Base-by-base conservation (phyloP, 1,140 invertebrate species). In the Spodoptera frugiperda region DNA sequence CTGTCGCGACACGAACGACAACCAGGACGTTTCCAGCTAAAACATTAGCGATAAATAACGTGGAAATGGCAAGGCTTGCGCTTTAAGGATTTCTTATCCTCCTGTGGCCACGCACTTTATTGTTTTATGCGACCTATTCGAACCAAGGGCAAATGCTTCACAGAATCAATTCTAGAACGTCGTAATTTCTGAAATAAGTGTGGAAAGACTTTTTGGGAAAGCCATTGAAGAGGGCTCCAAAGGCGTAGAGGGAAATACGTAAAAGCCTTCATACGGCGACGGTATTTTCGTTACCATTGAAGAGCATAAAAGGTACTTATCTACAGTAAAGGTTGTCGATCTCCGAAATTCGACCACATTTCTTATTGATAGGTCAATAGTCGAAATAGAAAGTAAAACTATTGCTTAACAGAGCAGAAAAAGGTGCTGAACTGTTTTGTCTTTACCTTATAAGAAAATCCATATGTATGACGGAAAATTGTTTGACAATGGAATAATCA, bases 41-140 rank as follows among this genome's bases (percentile, higher is more conserved):
- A 61, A 61, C 46, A 74, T 74, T 59, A 61, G 55, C 46, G 19
- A 74, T 74, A 74, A 74, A 74, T 74, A 61, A 74, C 57, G 9
- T 30, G 55, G 44, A 51, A 61, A 74, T 44, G 39, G 21, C 55
- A n/a, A 61, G 33, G 44, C 55, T n/a, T 49, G 71, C 71, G 71
- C 55, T 61, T 59, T 30, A 33, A 49, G 71, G 71, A 21, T 33
- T 59, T 30, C 55, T 61, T 49, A 39, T 61, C 71, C 71, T 59
- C 44, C 25, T 46, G 48, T 11, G 10, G 65, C 14, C 33, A 39
- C 39, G 74, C 14, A 71, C 46, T 77, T 71, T 63, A 68, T 33
- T 65, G 68, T 72, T 78, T 78, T 54, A 78, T 57, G 49, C 15
- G 46, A 17, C 4, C 57, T 65, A 49, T 72, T 73, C 21, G 70